Base-by-base conservation (phyloP, 92 coral and sea anemone genomes). In the Epizoanthus illoricatus region DNA sequence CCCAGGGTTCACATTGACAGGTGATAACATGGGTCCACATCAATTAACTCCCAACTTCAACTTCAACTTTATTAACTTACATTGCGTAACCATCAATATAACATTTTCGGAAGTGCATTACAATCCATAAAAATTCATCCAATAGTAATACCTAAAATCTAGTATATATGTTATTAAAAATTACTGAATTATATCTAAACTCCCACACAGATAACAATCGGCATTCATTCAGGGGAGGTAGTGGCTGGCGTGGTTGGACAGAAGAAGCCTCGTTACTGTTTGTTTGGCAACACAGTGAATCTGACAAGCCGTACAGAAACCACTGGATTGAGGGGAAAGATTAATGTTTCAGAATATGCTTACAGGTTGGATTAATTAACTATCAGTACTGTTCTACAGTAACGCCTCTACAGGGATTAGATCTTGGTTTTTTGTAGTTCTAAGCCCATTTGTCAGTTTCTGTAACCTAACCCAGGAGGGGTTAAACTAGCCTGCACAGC, bases 211-310 rank as follows among this genome's bases (percentile, higher is more conserved):
- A 89, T 96, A 55, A 93, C 98, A 54, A 90, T 96, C 45, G 99
- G 99, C 59, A 87, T 96, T 80, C 99, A 96, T 84, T 96, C 99
- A 57, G 99, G 99, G 7, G 99, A 96, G 81, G 99, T 93, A 24
- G 99, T 96, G 19, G 98, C 99, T 63, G 99, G 99, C 24, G 99
- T 96, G 5, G 99, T 96, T 18, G 99, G 99, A 20, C 99, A 96
- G 86, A 94, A 86, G 89, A 93, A 91, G 81, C 99, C 99, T 5
- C 90, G 99, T 7, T 96, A 91, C 84, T 96, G 99, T 75, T 80
- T 96, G 84, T 96, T 96, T 88, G 99, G 99, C 21, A 96, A 96
- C 85, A 93, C 98, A 71, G 99, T 96, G 13, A 96, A 96, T 76
- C 86, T 96, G 63, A 96, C 99, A n/a, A 96, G 99, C 76, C 94